Percentiles rank a stretch among this genome's conserved stretches.
These are phyloP conservation scores for Sinelater perroti DNA, from an alignment of 2,888 invertebrate genomes.

Conservation along the genomic window DNA sequence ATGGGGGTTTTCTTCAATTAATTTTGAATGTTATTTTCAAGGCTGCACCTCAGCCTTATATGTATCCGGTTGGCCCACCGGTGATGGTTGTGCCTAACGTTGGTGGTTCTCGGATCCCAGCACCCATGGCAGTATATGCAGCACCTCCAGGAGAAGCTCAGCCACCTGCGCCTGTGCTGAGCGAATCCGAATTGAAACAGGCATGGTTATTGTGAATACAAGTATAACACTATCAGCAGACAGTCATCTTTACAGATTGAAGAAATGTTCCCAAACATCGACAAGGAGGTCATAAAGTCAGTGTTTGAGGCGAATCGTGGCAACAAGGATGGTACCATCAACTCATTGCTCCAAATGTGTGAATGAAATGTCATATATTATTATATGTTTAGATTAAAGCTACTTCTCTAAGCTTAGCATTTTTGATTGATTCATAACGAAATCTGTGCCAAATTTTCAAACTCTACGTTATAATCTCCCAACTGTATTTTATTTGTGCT, in stretches of 20 bases:
- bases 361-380: constrained; percentile 63
- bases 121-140: constrained; percentile 63
- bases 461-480: background rate
- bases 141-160: constrained; percentile 49
- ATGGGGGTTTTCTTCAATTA: background rate
- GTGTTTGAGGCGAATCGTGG: constrained; percentile 90
- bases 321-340: constrained; percentile 90
- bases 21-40: constrained; percentile 40
- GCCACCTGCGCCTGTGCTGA: constrained; percentile 57
- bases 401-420: constrained; percentile 12
- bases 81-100: constrained; percentile 76
- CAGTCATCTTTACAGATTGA: constrained; percentile 79
- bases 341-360: constrained; percentile 88
- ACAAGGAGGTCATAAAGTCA: constrained; percentile 90
- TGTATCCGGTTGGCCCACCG: constrained; percentile 65
- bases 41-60: constrained; percentile 62
- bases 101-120: constrained; percentile 61
- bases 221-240: too few relatives aligned
- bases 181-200: constrained; percentile 72
- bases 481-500: constrained; percentile 4
- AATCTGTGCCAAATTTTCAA: constrained; percentile 16
- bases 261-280: constrained; percentile 97
- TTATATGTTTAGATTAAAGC: constrained; percentile 12
- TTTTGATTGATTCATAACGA: constrained; percentile 6
- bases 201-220: constrained; percentile 57